Evolutionary conservation across 2,113 vertebrate species (phyloP).

Genomic region (Vidua chalybeata): DNA sequence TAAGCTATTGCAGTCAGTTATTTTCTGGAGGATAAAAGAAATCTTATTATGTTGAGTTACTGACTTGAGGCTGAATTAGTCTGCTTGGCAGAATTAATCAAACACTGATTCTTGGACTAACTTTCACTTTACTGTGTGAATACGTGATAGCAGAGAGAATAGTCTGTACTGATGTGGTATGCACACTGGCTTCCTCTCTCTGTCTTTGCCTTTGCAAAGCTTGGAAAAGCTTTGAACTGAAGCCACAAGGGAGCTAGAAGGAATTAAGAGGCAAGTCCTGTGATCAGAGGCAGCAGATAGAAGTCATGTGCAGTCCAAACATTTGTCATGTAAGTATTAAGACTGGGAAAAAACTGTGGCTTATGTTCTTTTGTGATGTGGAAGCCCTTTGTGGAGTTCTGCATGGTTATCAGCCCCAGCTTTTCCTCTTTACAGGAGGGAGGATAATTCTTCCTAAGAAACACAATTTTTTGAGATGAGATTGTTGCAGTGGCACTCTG

Average conservation of each 20-base stretch:
- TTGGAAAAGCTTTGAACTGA: not conserved
- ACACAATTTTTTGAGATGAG: not conserved
- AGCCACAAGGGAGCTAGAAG: not conserved
- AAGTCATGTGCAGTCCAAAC: not conserved
- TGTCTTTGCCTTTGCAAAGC: not conserved
- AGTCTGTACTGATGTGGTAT: not conserved
- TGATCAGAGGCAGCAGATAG: not conserved
- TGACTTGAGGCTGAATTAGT: not conserved
- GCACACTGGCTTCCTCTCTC: not conserved
- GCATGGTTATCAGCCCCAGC: not conserved
- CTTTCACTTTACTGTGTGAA: slow-evolving; percentile 33
- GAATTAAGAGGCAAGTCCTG: not conserved
- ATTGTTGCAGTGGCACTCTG: not conserved
- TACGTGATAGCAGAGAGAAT: not conserved
- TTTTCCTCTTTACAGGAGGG: not conserved
- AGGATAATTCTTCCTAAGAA: not conserved
- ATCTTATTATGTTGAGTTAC: not conserved
- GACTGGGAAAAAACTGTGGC: not conserved
- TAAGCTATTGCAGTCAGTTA: not conserved
- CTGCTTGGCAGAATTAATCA: slow-evolving; percentile 49
- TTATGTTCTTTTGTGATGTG: not conserved
- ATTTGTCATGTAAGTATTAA: not conserved
- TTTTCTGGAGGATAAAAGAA: not conserved
- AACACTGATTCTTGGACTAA: slow-evolving; percentile 31
- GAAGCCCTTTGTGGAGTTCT: not conserved